Base-by-base conservation (phyloP, 1,140 invertebrate species). In the Antheraea pernyi region DNA sequence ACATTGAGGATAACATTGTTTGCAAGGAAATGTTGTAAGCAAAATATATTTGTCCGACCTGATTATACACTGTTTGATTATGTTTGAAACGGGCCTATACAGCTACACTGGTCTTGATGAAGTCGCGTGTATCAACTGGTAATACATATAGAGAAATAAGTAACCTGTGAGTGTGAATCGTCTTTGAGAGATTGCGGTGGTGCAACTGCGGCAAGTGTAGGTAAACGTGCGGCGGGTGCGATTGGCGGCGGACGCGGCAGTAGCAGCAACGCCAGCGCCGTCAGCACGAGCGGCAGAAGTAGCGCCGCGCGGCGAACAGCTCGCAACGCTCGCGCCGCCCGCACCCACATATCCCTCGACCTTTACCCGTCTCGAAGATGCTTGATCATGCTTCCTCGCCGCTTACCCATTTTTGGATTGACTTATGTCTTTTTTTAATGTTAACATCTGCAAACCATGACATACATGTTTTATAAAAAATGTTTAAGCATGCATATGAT, bases 271-370 rank as follows among this genome's bases (percentile, higher is more conserved):
- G 82, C 85, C 71, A 81, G 80, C 72, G 82, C 89, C 9, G 80
- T 89, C 70, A 87, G 76, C 72, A 71, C 74, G 69, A 92, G 81
- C 77, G 88, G 88, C 74, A 92, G 68, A 63, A 91, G 79, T 74
- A 92, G 80, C 75, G 82, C 82, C 63, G 73, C 83, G 70, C 91
- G 84, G 74, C 91, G 84, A 79, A 92, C 80, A 74, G 81, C 83
- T 63, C 85, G 79, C 69, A 86, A 72, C 62, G 85, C 83, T 62
- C 89, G 85, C 72, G 88, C 87, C 75, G 86, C 84, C 66, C 92
- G 84, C 77, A 88, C 83, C 83, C 87, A 85, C 92, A 93, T 93
- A 36, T 70, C 67, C 58, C 79, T 77, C 64, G 30, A 39, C 48
- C 18, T 19, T 58, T 66, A 66, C 67, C 68, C 48, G 18, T 48